Base-by-base conservation (phyloP, 2,797 vertebrate species). In the Picus viridis region DNA sequence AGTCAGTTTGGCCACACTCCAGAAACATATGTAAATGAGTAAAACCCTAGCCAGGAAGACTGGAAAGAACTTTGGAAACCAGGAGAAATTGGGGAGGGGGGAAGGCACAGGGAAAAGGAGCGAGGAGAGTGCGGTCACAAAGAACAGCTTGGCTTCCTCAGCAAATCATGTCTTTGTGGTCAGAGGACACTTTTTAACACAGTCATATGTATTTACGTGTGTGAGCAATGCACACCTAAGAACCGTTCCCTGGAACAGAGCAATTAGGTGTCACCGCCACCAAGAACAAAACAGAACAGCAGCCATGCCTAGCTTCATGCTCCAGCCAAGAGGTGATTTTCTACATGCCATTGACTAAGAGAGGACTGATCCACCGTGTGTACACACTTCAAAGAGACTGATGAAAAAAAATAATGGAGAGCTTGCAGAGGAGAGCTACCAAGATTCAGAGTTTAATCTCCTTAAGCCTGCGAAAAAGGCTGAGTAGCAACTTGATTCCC, bases 371-470 rank as follows among this genome's bases (percentile, higher is more conserved):
- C 59, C 10, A 8, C 30, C 0, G 5, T 0, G 0, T 32, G 32
- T n/a, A 12, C 54, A 24, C 0, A 5, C 47, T 92, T 78, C 71
- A 56, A 81, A 75, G 43, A 65, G 45, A n/a, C 17, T 77, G 11
- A 36, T 72, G 54, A 53, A 87, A 75, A 84, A 59, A 87, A 75
- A 84, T 49, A 69, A 16, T 0, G 0, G 36, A 91, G n/a, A 84
- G 34, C 17, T 78, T 69, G 65, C 27, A 90, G 45, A 58, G 51
- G 29, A 87, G 16, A 89, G 22, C 39, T 70, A 78, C 67, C 41
- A 73, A 90, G 82, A 93, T 89, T 94, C 49, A 64, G 43, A 80
- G 19, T 54, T 88, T 87, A 86, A 91, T 69, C 76, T 89, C 39
- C 27, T 83, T 93, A 91, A 92, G n/a, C 17, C 9, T 61, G 64